Evolutionary conservation across 2,888 invertebrate species (phyloP).

Genomic region (Macrophya annulata): DNA sequence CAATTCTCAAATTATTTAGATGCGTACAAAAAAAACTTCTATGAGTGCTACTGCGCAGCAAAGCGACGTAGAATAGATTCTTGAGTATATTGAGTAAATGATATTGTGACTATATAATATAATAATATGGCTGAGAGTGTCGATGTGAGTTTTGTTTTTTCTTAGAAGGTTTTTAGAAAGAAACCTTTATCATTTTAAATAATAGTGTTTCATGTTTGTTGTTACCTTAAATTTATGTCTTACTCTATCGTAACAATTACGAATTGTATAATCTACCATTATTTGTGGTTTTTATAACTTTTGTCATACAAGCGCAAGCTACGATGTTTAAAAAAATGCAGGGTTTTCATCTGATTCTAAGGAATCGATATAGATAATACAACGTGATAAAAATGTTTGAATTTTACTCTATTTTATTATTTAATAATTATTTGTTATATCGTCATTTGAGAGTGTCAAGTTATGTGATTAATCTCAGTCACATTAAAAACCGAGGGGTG

Average conservation of each 20-base stretch:
- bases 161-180: not conserved
- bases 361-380: conserved; percentile 8
- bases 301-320: conserved; percentile 33
- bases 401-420: not conserved
- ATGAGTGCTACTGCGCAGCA: not conserved
- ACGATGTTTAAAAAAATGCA: conserved; percentile 9
- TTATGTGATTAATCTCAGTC: not conserved
- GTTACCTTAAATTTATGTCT: not conserved
- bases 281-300: conserved; percentile 17
- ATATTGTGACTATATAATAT: conserved; percentile 10
- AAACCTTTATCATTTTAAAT: not conserved
- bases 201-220: conserved; percentile 17
- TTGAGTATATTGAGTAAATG: conserved; percentile 21
- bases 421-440: not conserved
- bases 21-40: conserved; percentile 16
- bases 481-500: not conserved
- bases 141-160: not conserved
- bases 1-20: conserved; percentile 34
- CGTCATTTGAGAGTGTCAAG: not conserved
- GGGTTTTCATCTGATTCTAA: conserved; percentile 6
- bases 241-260: conserved; percentile 13
- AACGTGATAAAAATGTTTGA: conserved; percentile 21
- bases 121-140: conserved; percentile 20
- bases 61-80: conserved; percentile 30
- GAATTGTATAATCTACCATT: not conserved